Percentiles rank a stretch among this genome's conserved stretches.
Conservation (phyloP, 2,113 vertebrate genomes). For the Platysteira castanea region DNA sequence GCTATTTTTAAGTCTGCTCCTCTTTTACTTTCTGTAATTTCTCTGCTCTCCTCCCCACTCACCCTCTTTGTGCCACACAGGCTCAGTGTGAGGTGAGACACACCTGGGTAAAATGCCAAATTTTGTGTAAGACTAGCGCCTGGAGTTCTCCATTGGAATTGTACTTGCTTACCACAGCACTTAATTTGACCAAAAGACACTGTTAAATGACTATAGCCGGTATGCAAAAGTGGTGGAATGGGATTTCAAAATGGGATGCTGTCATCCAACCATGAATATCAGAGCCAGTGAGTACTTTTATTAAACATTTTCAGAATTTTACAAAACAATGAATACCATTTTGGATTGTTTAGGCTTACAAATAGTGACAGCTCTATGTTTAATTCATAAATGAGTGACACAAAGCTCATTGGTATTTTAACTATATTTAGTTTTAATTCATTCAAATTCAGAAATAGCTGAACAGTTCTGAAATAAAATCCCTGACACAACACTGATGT, state of each 20-base stretch:
- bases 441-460: not conserved
- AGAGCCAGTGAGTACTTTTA: not conserved
- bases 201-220: not conserved
- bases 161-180: not conserved
- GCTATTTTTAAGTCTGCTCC: not conserved
- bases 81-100: not conserved
- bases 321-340: not conserved
- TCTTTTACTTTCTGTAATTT: not conserved
- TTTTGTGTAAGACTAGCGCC: not conserved
- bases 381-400: not conserved
- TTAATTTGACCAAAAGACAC: not conserved
- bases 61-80: not conserved
- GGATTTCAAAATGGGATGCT: not conserved
- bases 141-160: not conserved
- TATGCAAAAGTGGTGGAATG: not conserved
- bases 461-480: not conserved
- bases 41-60: not conserved
- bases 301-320: not conserved
- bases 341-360: not conserved
- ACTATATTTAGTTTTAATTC: not conserved
- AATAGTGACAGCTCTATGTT: not conserved
- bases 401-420: not conserved
- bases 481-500: not conserved
- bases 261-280: not conserved
- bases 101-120: not conserved